These are phyloP conservation scores for Atta colombica DNA, from an alignment of 1,140 invertebrate genomes.

Conservation along the genomic window DNA sequence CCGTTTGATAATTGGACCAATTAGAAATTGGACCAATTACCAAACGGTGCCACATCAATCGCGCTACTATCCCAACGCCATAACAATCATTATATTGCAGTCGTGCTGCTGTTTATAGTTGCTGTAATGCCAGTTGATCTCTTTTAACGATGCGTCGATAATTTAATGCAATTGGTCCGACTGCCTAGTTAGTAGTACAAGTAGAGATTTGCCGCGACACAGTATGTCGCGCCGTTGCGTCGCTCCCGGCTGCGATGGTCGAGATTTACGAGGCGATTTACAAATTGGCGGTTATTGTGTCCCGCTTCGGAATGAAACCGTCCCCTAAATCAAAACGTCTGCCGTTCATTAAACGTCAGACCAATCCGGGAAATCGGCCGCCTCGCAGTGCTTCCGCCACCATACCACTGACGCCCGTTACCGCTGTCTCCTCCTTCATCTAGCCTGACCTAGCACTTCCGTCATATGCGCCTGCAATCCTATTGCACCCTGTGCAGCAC, in stretches of 20 bases:
- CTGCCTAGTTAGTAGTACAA: constrained; percentile 69
- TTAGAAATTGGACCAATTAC: constrained; percentile 38
- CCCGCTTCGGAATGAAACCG: constrained; percentile 85
- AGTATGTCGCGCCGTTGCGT: constrained; percentile 55
- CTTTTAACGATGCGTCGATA: constrained; percentile 77
- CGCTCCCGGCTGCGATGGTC: constrained; percentile 50
- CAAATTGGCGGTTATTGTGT: constrained; percentile 87
- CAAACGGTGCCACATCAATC: neutral
- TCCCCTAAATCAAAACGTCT: constrained; percentile 86
- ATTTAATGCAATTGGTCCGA: constrained; percentile 81
- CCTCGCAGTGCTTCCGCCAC: constrained; percentile 53
- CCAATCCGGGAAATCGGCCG: constrained; percentile 79
- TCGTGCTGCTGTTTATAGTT: constrained; percentile 59
- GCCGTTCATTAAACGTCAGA: constrained; percentile 85
- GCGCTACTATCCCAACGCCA: neutral
- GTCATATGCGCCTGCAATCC: constrained; percentile 46
- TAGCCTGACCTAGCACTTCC: constrained; percentile 23
- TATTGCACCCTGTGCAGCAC: neutral
- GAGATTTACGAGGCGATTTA: constrained; percentile 86
- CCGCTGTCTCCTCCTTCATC: constrained; percentile 36
- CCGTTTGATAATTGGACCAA: constrained; percentile 35
- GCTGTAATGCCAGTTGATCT: constrained; percentile 42
- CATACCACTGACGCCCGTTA: constrained; percentile 12
- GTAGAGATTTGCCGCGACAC: constrained; percentile 9
- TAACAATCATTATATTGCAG: constrained; percentile 45